A percentile compares a stretch with the other conserved stretches of the same genome.
Evolutionary conservation across 2,113 vertebrate species (phyloP).

Genomic region (Oplegnathus fasciatus): DNA sequence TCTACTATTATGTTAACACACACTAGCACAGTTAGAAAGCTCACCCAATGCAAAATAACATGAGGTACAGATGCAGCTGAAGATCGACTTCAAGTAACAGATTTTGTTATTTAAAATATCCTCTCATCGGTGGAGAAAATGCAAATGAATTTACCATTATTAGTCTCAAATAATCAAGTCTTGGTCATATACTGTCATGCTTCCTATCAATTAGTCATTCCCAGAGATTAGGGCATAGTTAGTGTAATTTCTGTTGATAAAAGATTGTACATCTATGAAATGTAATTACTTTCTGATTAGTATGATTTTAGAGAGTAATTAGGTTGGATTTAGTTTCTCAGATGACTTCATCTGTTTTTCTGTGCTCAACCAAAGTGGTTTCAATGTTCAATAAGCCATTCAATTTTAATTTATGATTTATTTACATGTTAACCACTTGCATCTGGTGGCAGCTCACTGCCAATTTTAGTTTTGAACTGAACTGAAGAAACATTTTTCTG

Average conservation of each 20-base stretch:
- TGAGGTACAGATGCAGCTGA: background rate
- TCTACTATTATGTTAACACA: conserved; percentile 21
- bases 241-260: background rate
- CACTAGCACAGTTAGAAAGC: background rate
- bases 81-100: background rate
- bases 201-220: background rate
- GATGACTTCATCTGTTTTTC: background rate
- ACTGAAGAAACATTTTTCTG: background rate
- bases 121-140: background rate
- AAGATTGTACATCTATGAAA: background rate
- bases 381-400: background rate
- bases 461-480: background rate
- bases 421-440: background rate
- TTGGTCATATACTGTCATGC: background rate
- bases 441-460: background rate
- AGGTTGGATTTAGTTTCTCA: background rate
- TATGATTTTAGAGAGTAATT: background rate
- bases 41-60: background rate
- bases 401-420: background rate
- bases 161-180: background rate
- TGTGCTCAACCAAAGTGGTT: background rate
- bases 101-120: background rate
- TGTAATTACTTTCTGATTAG: background rate
- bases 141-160: background rate
- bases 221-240: background rate